phyloP scores from a whole-genome alignment of 35 echinoderm and acorn worm genomes.

The Holothuria glaberrima region DNA sequence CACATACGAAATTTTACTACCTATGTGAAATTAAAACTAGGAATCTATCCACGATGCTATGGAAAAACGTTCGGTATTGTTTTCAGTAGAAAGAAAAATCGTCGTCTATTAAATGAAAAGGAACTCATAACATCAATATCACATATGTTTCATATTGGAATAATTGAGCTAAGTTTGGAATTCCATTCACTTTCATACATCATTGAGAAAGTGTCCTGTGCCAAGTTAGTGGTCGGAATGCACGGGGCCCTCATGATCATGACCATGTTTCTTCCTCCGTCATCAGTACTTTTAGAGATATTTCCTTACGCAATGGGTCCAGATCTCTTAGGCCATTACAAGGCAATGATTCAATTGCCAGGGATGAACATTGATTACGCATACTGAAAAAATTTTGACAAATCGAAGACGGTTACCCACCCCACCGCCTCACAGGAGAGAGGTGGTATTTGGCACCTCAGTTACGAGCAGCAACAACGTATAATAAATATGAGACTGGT shows the following conservation, averaged over 20 bases:
- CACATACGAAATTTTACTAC: not conserved
- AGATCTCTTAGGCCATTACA: not conserved
- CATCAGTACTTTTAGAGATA: slow-evolving; percentile 1
- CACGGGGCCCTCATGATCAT: not conserved
- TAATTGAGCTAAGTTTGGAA: not conserved
- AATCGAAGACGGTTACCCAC: not conserved
- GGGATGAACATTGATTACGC: slow-evolving; percentile 6
- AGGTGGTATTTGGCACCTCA: too few species aligned
- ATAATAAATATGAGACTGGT: too few species aligned
- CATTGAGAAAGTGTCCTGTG: slow-evolving; percentile 22
- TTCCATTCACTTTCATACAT: not conserved
- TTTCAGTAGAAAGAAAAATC: not conserved
- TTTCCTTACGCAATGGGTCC: slow-evolving; percentile 13
- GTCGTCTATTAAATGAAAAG: not conserved
- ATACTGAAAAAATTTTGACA: not conserved
- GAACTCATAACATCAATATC: not conserved
- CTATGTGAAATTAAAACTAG: not conserved
- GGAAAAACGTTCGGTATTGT: not conserved
- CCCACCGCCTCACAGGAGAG: too few species aligned
- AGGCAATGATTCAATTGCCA: not conserved
- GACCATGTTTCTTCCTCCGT: slow-evolving; percentile 6
- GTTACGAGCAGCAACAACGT: too few species aligned
- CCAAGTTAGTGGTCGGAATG: slow-evolving; percentile 24
- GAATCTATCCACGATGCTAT: not conserved
- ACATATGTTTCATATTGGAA: not conserved